These are phyloP conservation scores for Armadillidium nasatum DNA, from an alignment of 1,140 invertebrate genomes.

Conservation along the genomic window DNA sequence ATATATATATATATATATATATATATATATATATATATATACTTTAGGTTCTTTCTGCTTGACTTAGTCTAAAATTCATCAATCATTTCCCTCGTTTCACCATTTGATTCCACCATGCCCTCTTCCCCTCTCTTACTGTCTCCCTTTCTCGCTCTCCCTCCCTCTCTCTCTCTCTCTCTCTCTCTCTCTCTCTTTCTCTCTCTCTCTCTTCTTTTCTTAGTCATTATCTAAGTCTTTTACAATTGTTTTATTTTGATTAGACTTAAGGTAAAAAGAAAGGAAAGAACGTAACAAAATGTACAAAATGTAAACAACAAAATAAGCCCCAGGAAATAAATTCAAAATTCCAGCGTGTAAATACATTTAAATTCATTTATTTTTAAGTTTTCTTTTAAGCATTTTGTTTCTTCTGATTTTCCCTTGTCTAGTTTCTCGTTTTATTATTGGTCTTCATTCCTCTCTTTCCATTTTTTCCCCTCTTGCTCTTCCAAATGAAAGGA, in stretches of 20 bases:
- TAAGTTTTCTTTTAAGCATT: too few relatives aligned
- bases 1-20: slow-evolving; percentile 11
- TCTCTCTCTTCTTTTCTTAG: background rate
- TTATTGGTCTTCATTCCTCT: background rate
- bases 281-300: too few relatives aligned
- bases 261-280: too few relatives aligned
- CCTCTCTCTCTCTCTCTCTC: background rate
- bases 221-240: too few relatives aligned
- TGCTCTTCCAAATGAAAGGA: background rate
- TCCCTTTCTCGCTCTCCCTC: background rate
- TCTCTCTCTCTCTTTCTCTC: background rate
- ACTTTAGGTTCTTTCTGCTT: background rate
- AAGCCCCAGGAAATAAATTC: too few relatives aligned
- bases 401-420: background rate
- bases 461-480: background rate
- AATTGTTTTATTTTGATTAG: too few relatives aligned
- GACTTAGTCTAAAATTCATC: background rate
- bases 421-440: background rate
- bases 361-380: too few relatives aligned
- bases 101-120: background rate
- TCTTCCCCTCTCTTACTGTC: background rate
- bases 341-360: too few relatives aligned
- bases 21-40: slow-evolving; percentile 2
- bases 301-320: too few relatives aligned
- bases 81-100: background rate